Evolutionary conservation across 2,888 invertebrate species (phyloP), one percentile per base, ranked within the genome.

Genomic region (Perizoma flavofasciatum): DNA sequence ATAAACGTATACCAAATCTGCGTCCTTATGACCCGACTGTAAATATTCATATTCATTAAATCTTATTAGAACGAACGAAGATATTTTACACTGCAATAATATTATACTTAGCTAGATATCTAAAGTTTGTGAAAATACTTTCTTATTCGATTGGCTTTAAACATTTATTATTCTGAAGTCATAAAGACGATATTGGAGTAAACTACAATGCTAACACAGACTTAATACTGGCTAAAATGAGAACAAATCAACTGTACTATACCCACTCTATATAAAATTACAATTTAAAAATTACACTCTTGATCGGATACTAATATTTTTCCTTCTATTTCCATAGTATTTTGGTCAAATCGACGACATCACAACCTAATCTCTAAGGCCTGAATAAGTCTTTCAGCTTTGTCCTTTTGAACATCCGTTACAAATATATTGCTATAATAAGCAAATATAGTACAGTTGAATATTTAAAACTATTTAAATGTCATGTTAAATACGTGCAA

Each of bases 171-270:
- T 59, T 53, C 55, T 63, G 63, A 60, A 78, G 76, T 81, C 81
- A 81, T 78, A 80, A 75, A 78, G 82, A 82, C 79, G 77, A 74
- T 76, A 72, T 70, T 77, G 77, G 75, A 68, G 70, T 72, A 69
- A 74, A 78, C 78, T 77, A 81, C 71, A 68, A 79, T 68, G 65
- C 86, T 86, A 85, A 85, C 84, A 85, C 81, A 81, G 79, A 86
- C 72, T 76, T 73, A 73, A 68, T 53, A 61, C 82, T 77, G 86
- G 83, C 79, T 86, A 79, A 83, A 87, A 83, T 83, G 87, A 87
- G 84, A 84, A 73, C 64, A 62, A 60, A 63, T 67, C 67, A 67
- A 70, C 63, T 66, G 72, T 68, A 71, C 71, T 74, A 76, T 70
- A 69, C 59, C 58, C 63, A 65, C 67, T 47, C 41, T 39, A 48